Conservation (phyloP, 2,797 vertebrate genomes). For the Hemibagrus guttatus region DNA sequence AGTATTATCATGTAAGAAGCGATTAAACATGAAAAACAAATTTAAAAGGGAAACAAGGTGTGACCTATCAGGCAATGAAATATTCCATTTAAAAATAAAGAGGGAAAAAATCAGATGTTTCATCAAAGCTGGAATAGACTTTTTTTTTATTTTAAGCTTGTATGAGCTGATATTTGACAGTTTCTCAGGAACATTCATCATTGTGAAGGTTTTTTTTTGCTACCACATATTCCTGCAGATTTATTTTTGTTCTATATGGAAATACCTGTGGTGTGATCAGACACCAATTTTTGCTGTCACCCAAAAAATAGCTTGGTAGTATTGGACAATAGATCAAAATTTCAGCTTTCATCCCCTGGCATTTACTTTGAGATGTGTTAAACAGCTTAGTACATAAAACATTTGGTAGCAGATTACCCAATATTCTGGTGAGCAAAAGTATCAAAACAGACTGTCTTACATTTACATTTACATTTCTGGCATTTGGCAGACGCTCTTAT, state of each 20-base stretch:
- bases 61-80: background rate
- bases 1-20: slow-evolving; percentile 30
- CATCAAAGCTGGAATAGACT: background rate
- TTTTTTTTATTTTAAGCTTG: background rate
- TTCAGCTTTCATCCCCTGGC: background rate
- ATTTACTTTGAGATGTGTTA: background rate
- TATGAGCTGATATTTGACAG: background rate
- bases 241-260: background rate
- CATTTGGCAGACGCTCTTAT: too few relatives aligned
- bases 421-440: background rate
- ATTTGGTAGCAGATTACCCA: background rate
- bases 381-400: background rate
- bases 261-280: background rate
- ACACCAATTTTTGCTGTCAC: background rate
- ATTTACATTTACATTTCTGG: too few relatives aligned
- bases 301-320: background rate
- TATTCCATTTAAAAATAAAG: background rate
- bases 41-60: background rate
- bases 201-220: background rate
- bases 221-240: background rate
- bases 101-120: background rate
- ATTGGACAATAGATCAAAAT: background rate
- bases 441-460: background rate
- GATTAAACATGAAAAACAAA: slow-evolving; percentile 43
- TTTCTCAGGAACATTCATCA: background rate